Base-by-base conservation (phyloP, 2,888 invertebrate genomes). In the Phortica okadai region DNA sequence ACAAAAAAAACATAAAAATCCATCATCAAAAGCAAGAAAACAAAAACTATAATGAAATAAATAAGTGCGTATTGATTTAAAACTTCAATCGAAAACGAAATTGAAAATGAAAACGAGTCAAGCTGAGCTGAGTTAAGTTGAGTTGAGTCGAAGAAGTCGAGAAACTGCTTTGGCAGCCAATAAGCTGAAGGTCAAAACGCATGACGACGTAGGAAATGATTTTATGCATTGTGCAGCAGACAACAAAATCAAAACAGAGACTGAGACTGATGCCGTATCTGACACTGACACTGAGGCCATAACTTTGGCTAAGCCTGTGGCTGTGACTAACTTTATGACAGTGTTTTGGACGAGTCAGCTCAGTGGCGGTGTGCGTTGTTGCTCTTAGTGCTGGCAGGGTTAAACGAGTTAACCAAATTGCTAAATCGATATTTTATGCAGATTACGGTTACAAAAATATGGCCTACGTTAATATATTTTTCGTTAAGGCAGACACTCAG, bases 181-280 rank as follows among this genome's bases (percentile, higher is more conserved):
- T 54, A 59, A 8, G 59, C 59, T 33, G 33, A 33, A 33, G 33
- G 59, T 14, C 59, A 3, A 7, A 59, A 59, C 16, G 11, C 59
- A 59, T 16, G 14, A 59, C 7, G 7, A 16, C 59, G 59, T 59
- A 10, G 59, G 76, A 84, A 74, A 75, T 77, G 78, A 84, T 80
- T 74, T 81, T 78, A 78, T 86, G 84, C 86, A 84, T 73, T 81
- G 14, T 69, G 67, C 56, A 74, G 78, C 41, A 73, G 25, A 56
- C 56, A 33, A n/a, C 33, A 0, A 6, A 80, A 44, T 77, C 75
- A 75, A 41, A 74, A 75, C 77, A 67, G 62, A 66, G 14, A 2
- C 66, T 66, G 79, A 82, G 80, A 80, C 79, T 77, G 78, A 83
- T 33, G 41, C 67, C n/a, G n/a, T 33, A 76, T 78, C 79, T 81